A percentile compares a stretch with the other conserved stretches of the same genome.
These are phyloP conservation scores for Nephrotoma appendiculata DNA, from an alignment of 2,888 invertebrate species.

Conservation along the genomic window DNA sequence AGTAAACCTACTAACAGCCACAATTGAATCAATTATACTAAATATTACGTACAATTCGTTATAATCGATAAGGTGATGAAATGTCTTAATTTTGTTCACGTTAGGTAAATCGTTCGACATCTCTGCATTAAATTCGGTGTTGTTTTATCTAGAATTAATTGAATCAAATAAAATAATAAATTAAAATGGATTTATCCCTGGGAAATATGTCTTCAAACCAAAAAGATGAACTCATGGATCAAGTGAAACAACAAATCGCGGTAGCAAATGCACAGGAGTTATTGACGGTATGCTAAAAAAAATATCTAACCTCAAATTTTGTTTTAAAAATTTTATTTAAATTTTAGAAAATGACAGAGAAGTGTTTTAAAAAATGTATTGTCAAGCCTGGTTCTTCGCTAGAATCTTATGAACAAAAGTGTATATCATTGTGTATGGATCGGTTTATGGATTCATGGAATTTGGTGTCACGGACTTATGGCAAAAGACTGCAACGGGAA, in stretches of 20 bases:
- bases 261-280: conserved; percentile 88
- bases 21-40: not conserved
- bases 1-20: not conserved
- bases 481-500: conserved; percentile 71
- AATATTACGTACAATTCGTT: not conserved
- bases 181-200: conserved; percentile 23
- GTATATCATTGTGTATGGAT: conserved; percentile 96
- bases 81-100: not conserved
- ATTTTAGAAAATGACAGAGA: conserved; percentile 77
- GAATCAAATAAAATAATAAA: not conserved
- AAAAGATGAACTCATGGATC: conserved; percentile 81
- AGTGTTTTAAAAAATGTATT: conserved; percentile 93
- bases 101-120: not conserved
- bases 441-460: conserved; percentile 95
- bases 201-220: conserved; percentile 49
- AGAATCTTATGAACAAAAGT: conserved; percentile 88
- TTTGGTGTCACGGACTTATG: conserved; percentile 79
- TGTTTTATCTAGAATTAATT: not conserved
- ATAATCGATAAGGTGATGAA: not conserved
- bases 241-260: conserved; percentile 89
- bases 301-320: conserved; percentile 4
- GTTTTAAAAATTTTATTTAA: conserved; percentile 7
- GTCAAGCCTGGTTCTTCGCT: conserved; percentile 77
- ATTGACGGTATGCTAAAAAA: conserved; percentile 47
- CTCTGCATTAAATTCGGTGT: not conserved